These are phyloP conservation scores for Clitarchus hookeri DNA, from an alignment of 2,888 invertebrate species.

Conservation along the genomic window DNA sequence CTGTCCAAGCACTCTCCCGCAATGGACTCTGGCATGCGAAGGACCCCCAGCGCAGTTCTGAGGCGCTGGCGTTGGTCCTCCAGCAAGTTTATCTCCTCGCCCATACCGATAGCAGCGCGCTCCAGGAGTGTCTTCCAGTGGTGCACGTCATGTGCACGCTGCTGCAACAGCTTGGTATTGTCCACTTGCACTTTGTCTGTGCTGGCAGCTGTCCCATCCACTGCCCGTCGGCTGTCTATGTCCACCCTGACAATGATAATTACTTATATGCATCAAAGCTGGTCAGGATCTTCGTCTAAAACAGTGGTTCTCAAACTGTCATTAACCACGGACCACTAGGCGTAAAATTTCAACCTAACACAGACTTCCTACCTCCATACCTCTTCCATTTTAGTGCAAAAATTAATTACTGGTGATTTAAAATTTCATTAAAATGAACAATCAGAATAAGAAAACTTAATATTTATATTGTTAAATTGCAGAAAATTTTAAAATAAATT, in stretches of 20 bases:
- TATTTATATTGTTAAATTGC: too few species aligned
- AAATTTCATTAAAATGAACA: too few species aligned
- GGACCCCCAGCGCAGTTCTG: conserved; percentile 41
- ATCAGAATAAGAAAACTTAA: too few species aligned
- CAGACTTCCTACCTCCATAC: too few species aligned
- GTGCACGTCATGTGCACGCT: conserved; percentile 69
- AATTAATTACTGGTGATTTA: too few species aligned
- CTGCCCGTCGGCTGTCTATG: conserved; percentile 59
- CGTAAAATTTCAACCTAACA: too few species aligned
- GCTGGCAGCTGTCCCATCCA: conserved; percentile 66
- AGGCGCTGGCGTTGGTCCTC: conserved; percentile 56
- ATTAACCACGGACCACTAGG: too few species aligned
- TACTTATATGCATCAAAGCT: too few species aligned
- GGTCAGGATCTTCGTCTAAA: too few species aligned
- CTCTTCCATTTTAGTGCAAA: too few species aligned
- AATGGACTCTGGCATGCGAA: conserved; percentile 75
- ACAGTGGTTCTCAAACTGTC: too few species aligned
- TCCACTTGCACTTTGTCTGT: conserved; percentile 71
- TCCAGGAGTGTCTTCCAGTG: conserved; percentile 79
- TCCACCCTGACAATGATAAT: conserved; percentile 42
- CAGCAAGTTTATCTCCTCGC: conserved; percentile 70
- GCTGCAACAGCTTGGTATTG: conserved; percentile 67
- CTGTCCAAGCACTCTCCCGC: conserved; percentile 75
- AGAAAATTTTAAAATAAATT: too few species aligned
- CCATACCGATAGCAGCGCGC: conserved; percentile 67